Conservation (phyloP, 2,113 vertebrate species). For the Lepisosteus oculatus region DNA sequence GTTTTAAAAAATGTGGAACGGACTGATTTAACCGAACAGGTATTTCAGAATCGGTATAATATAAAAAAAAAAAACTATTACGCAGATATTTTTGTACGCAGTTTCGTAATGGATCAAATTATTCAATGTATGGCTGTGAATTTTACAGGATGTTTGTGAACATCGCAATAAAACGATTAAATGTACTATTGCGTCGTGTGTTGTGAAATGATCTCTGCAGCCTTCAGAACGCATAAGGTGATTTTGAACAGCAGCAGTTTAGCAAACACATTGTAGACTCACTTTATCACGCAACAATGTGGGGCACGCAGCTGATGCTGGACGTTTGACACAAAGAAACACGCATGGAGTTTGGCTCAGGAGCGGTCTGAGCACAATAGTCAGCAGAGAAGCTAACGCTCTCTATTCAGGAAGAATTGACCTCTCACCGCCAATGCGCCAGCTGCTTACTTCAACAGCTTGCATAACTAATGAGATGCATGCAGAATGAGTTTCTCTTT, state of each 20-base stretch:
- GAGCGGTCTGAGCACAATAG: slow-evolving; percentile 24
- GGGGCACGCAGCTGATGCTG: neutral
- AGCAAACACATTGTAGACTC: neutral
- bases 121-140: neutral
- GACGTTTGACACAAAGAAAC: neutral
- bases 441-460: slow-evolving; percentile 73
- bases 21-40: slow-evolving; percentile 11
- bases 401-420: slow-evolving; percentile 49
- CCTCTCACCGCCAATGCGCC: slow-evolving; percentile 56
- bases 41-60: neutral
- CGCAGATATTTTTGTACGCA: too few relatives aligned
- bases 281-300: too few relatives aligned
- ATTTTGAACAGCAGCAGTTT: neutral
- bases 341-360: neutral
- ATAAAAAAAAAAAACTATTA: too few relatives aligned
- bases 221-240: neutral
- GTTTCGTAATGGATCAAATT: too few relatives aligned
- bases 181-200: slow-evolving; percentile 27
- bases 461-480: slow-evolving; percentile 52
- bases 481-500: slow-evolving; percentile 54
- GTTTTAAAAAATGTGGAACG: slow-evolving; percentile 19
- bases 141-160: neutral
- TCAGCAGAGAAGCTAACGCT: slow-evolving; percentile 22
- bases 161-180: slow-evolving; percentile 59
- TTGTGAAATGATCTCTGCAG: slow-evolving; percentile 30